Evolutionary conservation across 2,888 invertebrate species (phyloP).

Genomic region (Norana najaformis): DNA sequence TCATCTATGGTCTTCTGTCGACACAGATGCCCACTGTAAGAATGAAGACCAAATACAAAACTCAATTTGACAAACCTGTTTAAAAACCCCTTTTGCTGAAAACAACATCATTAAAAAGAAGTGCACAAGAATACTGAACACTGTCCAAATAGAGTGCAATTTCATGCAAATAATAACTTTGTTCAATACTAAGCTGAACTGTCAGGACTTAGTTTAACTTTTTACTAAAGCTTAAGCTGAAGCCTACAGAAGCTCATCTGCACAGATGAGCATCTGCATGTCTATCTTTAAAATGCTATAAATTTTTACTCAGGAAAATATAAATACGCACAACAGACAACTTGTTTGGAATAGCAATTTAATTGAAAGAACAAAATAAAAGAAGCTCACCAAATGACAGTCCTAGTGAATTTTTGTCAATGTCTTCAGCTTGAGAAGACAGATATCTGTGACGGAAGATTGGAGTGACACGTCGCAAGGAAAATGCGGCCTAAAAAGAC

Average conservation of each 20-base stretch:
- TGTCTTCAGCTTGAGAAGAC: neutral
- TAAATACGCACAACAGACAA: too few relatives aligned
- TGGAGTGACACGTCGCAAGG: neutral
- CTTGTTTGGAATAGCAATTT: too few relatives aligned
- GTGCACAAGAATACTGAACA: neutral
- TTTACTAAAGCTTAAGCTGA: neutral
- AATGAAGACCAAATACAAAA: neutral
- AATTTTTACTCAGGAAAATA: neutral
- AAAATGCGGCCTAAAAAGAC: neutral
- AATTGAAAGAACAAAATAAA: too few relatives aligned
- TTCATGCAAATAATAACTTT: neutral
- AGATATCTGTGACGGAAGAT: neutral
- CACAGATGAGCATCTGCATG: too few relatives aligned
- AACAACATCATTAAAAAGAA: neutral
- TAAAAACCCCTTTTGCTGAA: neutral
- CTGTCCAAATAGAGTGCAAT: neutral
- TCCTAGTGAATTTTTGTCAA: conserved; percentile 5
- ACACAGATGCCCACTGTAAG: too few relatives aligned
- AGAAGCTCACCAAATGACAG: conserved; percentile 17
- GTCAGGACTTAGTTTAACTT: too few relatives aligned
- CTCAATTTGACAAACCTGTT: neutral
- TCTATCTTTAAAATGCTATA: neutral
- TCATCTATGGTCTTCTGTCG: too few relatives aligned
- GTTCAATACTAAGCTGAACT: neutral
- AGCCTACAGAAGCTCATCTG: neutral